Base-by-base conservation (phyloP, 2,888 invertebrate species). In the Xestia xanthographa region DNA sequence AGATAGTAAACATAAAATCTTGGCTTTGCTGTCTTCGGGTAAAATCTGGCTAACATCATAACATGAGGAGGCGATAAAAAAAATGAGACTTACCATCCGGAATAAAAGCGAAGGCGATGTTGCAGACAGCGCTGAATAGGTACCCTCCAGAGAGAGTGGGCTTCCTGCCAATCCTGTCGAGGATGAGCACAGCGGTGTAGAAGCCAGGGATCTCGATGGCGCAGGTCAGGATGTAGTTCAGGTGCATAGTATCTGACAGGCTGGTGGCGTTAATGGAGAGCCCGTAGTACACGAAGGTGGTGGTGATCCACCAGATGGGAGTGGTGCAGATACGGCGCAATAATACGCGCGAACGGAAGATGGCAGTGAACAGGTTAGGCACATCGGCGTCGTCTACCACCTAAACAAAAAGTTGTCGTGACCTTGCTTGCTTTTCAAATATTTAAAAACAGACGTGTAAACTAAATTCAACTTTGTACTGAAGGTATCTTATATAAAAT, bases 261-360 rank as follows among this genome's bases (percentile, higher is more conserved):
- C 97, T 96, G 2, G 98, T 98, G 0, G 98, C 97, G 93, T 98
- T 98, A 81, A 98, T 96, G 26, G 98, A 98, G 34, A 98, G 94
- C 0, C 98, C 98, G 89, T 98, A 98, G 94, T 98, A 98, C 20
- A 98, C 97, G 86, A 98, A 97, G 0, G 98, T 97, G 82, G 98
- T 98, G 3, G 98, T 97, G 69, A 98, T 97, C 98, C 98, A 98
- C 95, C 98, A 98, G 86, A 98, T 97, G 17, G 98, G 98, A 48
- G 98, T 98, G 60, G 97, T 97, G 56, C 97, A 89, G 68, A 97
- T 93, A 43, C 98, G 95, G 0, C 97, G 91, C 3, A 97, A 90
- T 5, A 98, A 93, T n/a, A 95, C 92, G 0, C 91, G 91, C 0
- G 97, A 97, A 45, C 92, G 95, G 29, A 97, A 87, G 56, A 97